Evolutionary conservation across 2,888 invertebrate species (phyloP).

Genomic region (Drosophila limbata): DNA sequence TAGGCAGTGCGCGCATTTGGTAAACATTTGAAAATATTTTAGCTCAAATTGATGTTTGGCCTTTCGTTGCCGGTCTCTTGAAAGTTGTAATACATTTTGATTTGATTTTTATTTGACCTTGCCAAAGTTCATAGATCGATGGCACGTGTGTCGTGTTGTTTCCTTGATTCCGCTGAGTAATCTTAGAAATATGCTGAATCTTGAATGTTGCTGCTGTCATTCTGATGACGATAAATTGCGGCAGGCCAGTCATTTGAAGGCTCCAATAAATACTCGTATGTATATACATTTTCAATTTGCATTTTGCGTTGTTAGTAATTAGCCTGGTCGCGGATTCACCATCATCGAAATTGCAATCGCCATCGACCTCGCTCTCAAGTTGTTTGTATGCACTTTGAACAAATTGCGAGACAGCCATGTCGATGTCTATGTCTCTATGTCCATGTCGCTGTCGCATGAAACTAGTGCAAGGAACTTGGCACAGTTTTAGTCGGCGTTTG

Average conservation of each 20-base stretch:
- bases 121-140: slow-evolving; percentile 60
- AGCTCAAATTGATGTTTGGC: slow-evolving; percentile 37
- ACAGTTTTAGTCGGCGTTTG: slow-evolving; percentile 74
- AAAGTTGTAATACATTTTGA: slow-evolving; percentile 23
- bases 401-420: slow-evolving; percentile 55
- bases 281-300: slow-evolving; percentile 43
- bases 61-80: slow-evolving; percentile 19
- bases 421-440: slow-evolving; percentile 40
- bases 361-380: slow-evolving; percentile 44
- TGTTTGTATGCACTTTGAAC: slow-evolving; percentile 51
- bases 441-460: slow-evolving; percentile 75
- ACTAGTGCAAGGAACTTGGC: slow-evolving; percentile 79
- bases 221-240: slow-evolving; percentile 60
- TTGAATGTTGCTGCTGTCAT: slow-evolving; percentile 16
- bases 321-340: slow-evolving; percentile 36
- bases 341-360: neutral
- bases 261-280: slow-evolving; percentile 70
- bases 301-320: slow-evolving; percentile 76
- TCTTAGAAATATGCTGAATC: slow-evolving; percentile 23
- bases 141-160: slow-evolving; percentile 25
- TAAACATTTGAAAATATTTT: slow-evolving; percentile 54
- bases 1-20: slow-evolving; percentile 26
- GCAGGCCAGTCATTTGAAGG: slow-evolving; percentile 51
- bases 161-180: slow-evolving; percentile 44
- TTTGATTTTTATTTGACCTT: slow-evolving; percentile 48